Evolutionary conservation across 2,113 vertebrate genomes (phyloP).

Genomic region (Tetrao urogallus): DNA sequence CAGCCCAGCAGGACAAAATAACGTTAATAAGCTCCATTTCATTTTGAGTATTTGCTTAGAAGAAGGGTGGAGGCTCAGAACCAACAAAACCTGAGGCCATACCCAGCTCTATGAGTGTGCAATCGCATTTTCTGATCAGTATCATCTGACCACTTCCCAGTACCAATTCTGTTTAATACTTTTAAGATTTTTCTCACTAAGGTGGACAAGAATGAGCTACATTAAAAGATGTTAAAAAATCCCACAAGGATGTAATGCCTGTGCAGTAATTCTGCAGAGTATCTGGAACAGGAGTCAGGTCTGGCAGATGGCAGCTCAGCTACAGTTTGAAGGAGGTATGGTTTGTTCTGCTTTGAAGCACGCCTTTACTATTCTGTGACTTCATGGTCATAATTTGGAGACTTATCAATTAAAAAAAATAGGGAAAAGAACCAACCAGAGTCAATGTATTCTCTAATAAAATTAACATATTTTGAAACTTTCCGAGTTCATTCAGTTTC

Average conservation of each 20-base stretch:
- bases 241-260: neutral
- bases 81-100: neutral
- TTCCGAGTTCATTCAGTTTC: conserved; percentile 56
- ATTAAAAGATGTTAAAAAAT: neutral
- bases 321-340: neutral
- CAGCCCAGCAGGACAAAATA: neutral
- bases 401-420: neutral
- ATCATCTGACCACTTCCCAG: neutral
- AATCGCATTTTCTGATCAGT: neutral
- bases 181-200: neutral
- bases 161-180: neutral
- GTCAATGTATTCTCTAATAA: neutral
- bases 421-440: neutral
- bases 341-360: conserved; percentile 12
- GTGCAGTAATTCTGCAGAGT: neutral
- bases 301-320: neutral
- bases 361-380: neutral
- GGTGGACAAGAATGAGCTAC: neutral
- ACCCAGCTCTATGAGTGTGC: neutral
- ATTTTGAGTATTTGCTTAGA: conserved; percentile 38
- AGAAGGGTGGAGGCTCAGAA: neutral
- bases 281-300: conserved; percentile 27
- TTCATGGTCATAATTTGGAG: neutral
- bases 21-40: neutral
- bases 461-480: conserved; percentile 6